phyloP scores from a whole-genome alignment of 2,888 invertebrate genomes.

The Trichogramma evanescens region DNA sequence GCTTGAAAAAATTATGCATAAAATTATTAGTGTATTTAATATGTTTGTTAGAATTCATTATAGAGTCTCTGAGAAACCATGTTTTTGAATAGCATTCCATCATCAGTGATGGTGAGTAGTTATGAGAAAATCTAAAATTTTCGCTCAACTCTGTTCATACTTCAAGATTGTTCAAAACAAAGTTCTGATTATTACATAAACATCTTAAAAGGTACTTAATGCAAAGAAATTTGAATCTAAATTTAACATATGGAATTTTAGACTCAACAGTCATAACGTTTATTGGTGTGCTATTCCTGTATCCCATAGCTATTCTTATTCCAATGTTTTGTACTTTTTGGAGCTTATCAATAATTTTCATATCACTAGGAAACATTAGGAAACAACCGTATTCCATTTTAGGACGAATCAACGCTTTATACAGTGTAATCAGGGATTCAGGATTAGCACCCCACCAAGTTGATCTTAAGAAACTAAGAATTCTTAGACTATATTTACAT shows the following conservation, averaged over 20 bases:
- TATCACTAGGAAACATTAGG: conserved; percentile 2
- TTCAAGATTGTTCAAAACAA: not conserved
- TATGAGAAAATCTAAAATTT: too few relatives aligned
- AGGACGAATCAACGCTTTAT: conserved; percentile 3
- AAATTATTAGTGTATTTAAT: not conserved
- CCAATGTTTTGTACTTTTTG: conserved; percentile 16
- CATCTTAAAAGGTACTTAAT: too few relatives aligned
- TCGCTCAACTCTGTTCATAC: not conserved
- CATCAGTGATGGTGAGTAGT: too few relatives aligned
- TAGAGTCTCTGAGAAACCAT: not conserved
- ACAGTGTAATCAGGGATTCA: not conserved
- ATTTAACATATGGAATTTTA: conserved; percentile 4
- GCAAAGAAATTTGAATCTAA: conserved; percentile 3
- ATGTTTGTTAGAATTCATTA: not conserved
- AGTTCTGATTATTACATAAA: not conserved
- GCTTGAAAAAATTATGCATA: too few relatives aligned
- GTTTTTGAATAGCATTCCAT: too few relatives aligned
- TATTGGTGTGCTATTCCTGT: conserved; percentile 4
- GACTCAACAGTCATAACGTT: not conserved
- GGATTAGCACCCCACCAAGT: conserved; percentile 20
- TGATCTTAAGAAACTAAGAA: conserved; percentile 12
- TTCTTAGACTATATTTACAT: conserved; percentile 3
- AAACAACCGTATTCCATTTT: conserved; percentile 16
- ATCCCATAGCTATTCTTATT: conserved; percentile 17
- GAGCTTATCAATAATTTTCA: not conserved